phyloP scores from a whole-genome alignment of 2,888 invertebrate genomes.

The Ptychoptera albimana region DNA sequence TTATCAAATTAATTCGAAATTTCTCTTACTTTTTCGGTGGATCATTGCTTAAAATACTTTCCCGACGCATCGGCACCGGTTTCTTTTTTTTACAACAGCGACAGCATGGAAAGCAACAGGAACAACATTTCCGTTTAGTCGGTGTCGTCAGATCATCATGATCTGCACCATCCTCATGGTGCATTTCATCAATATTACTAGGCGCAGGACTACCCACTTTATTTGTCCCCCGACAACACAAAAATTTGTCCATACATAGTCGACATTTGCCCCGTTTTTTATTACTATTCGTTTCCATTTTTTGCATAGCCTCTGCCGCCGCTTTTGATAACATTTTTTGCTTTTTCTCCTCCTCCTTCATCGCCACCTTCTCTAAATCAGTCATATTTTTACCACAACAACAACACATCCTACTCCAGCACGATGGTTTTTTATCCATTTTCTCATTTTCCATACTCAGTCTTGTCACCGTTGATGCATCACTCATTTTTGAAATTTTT shows the following conservation, averaged over 20 bases:
- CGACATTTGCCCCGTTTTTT: conserved; percentile 22
- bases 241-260: conserved; percentile 25
- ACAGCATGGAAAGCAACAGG: conserved; percentile 28
- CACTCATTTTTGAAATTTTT: not conserved
- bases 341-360: conserved; percentile 8
- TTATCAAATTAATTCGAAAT: not conserved
- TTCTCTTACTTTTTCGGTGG: conserved; percentile 19
- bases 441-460: not conserved
- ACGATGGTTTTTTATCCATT: not conserved
- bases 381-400: too few species aligned
- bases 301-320: conserved; percentile 4
- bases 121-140: conserved; percentile 23
- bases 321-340: conserved; percentile 6
- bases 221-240: conserved; percentile 29
- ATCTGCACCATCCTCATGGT: conserved; percentile 18
- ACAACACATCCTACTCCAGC: not conserved
- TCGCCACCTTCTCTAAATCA: too few species aligned
- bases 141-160: conserved; percentile 25
- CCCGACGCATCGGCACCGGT: conserved; percentile 31
- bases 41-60: conserved; percentile 38
- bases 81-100: conserved; percentile 7
- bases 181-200: conserved; percentile 15
- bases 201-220: conserved; percentile 26
- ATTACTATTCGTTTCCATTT: conserved; percentile 14
- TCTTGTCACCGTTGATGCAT: too few species aligned